Percentiles rank a stretch among this genome's conserved stretches.
Conservation (phyloP, 2,797 vertebrate species). For the Amblyopsis hoosieri region DNA sequence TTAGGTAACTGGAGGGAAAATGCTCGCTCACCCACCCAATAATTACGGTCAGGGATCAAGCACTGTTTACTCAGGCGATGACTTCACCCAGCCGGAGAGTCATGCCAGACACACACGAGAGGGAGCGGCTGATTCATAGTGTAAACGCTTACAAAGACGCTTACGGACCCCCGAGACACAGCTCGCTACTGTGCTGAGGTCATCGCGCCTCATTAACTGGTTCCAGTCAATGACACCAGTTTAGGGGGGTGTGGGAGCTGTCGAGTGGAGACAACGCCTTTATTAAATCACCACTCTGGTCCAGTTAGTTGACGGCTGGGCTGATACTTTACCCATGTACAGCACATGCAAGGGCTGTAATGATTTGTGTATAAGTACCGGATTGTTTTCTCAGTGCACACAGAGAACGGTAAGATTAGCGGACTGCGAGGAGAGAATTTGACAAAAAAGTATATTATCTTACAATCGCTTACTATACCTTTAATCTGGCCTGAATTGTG, state of each 20-base stretch:
- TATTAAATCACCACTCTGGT: too few species aligned
- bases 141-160: constrained; percentile 4
- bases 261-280: not conserved
- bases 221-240: not conserved
- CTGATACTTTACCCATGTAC: too few species aligned
- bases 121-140: constrained; percentile 32
- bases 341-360: too few species aligned
- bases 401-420: too few species aligned
- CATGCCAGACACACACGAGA: not conserved
- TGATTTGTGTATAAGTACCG: too few species aligned
- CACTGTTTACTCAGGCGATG: constrained; percentile 31
- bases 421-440: too few species aligned
- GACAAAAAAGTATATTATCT: too few species aligned
- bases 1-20: constrained; percentile 6
- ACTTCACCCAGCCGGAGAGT: constrained; percentile 35
- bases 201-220: constrained; percentile 1
- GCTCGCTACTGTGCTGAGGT: constrained; percentile 18
- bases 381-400: too few species aligned
- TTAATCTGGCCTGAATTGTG: too few species aligned
- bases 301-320: too few species aligned
- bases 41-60: constrained; percentile 29
- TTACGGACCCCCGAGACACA: constrained; percentile 14
- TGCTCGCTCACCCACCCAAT: constrained; percentile 18
- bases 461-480: too few species aligned
- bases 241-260: constrained; percentile 24